A percentile compares a stretch with the other conserved stretches of the same genome.
phyloP scores from a whole-genome alignment of 92 coral and sea anemone species.

The Micromussa lordhowensis region DNA sequence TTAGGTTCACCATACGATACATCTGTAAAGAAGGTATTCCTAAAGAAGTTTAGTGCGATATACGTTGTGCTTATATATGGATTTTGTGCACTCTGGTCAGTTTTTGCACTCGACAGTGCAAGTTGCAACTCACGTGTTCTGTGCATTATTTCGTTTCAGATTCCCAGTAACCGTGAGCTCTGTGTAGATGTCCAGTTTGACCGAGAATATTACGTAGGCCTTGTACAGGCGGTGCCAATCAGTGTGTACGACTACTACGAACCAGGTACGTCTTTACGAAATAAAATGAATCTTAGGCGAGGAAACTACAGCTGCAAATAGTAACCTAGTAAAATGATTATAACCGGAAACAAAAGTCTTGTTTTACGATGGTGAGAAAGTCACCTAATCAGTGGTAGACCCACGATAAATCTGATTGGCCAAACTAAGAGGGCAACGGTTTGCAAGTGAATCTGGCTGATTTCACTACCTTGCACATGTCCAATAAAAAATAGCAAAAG shows the following conservation, averaged over 20 bases:
- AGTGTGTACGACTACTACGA: conserved; percentile 95
- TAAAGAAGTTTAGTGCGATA: not conserved
- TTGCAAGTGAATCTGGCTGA: not conserved
- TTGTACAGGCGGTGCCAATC: conserved; percentile 89
- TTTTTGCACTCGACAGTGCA: no score
- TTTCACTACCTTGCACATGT: not conserved
- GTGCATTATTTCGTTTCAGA: conserved; percentile 38
- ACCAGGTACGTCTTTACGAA: conserved; percentile 9
- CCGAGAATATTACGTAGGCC: conserved; percentile 76
- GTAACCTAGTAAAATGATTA: no score
- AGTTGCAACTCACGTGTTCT: not conserved
- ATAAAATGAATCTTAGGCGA: not conserved
- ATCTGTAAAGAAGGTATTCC: not conserved
- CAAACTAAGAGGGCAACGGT: not conserved
- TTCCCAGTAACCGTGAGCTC: conserved; percentile 64
- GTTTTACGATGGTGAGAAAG: not conserved
- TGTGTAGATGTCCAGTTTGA: no score
- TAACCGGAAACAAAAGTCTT: no score
- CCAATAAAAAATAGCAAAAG: no score
- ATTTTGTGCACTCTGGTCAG: not conserved
- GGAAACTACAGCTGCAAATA: no score
- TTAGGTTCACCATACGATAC: not conserved
- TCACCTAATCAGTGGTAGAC: not conserved
- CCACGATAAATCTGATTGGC: not conserved
- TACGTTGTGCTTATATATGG: not conserved